Evolutionary conservation across 2,888 invertebrate genomes (phyloP).

Genomic region (Drosophila peninsularis): DNA sequence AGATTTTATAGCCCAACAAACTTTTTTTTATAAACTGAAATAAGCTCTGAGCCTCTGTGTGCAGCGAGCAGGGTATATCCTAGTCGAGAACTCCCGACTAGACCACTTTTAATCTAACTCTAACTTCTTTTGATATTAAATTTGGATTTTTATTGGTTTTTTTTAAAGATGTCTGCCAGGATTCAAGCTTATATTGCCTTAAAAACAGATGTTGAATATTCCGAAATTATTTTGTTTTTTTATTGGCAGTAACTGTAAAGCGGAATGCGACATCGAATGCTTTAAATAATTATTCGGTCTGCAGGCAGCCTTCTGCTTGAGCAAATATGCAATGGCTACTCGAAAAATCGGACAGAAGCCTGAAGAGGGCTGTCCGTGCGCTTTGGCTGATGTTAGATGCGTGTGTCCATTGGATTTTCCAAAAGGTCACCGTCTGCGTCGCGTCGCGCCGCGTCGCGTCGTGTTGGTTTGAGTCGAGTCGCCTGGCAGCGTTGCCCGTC

Average conservation of each 20-base stretch:
- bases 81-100: too few relatives aligned
- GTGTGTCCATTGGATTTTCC: slow-evolving; percentile 45
- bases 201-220: too few relatives aligned
- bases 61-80: too few relatives aligned
- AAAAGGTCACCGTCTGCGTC: slow-evolving; percentile 56
- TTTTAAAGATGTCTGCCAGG: background rate
- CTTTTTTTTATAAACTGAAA: too few relatives aligned
- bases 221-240: background rate
- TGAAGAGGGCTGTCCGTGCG: slow-evolving; percentile 1
- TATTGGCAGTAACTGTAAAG: background rate
- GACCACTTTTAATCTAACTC: too few relatives aligned
- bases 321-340: slow-evolving; percentile 39
- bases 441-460: slow-evolving; percentile 17
- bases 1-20: too few relatives aligned
- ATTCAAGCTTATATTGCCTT: too few relatives aligned
- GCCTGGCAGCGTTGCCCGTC: slow-evolving; percentile 41
- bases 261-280: background rate
- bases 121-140: too few relatives aligned
- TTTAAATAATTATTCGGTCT: slow-evolving; percentile 4
- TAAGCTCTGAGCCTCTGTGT: too few relatives aligned
- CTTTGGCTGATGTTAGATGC: slow-evolving; percentile 29
- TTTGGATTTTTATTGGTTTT: background rate
- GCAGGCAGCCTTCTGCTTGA: slow-evolving; percentile 19
- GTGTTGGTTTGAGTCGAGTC: too few relatives aligned
- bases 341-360: slow-evolving; percentile 23